Evolutionary conservation across 2,113 vertebrate species (phyloP), one percentile per base, ranked within the genome.

Genomic region (Fulmarus glacialis): DNA sequence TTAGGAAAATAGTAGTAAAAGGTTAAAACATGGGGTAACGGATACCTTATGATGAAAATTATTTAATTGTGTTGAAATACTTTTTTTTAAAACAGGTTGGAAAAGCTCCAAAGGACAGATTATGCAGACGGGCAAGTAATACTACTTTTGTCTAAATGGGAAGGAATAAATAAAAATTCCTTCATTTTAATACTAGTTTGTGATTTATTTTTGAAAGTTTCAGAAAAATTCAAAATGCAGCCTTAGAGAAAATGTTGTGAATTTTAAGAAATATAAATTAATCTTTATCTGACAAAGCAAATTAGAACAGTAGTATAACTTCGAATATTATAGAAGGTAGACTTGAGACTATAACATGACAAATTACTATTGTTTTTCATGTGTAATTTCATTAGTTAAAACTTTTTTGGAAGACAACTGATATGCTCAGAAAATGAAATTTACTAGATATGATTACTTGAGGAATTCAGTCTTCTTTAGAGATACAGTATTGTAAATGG

Each of bases 71-170:
- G 15, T 17, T 82, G 38, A 56, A n/a, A 9, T 60, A 3, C 11
- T 68, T 48, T 70, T 58, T 89, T 71, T 63, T 43, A 15, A n/a
- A 79, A 83, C 63, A 99, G 99, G 99, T 99, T 96, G 99, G 99
- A 72, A 99, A 99, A 97, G 98, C 99, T 62, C 99, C 99, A 8
- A 99, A 99, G 98, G 99, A 99, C 89, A 98, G 99, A 63, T 94
- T 99, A 12, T 99, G 99, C 96, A 99, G 99, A 97, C 97, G 99
- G 98, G 99, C 99, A 97, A 98, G 99, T 98, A 93, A 71, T 30
- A 85, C 20, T 75, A 48, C 36, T 93, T 93, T 52, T 38, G 16
- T 58, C 53, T 75, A 73, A 56, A 53, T 48, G 53, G 67, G 50
- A 36, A 70, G 23, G 91, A 77, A 81, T 36, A 66, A 82, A 16